Conservation (phyloP, 64 coral and sea anemone species). For the Catalaphyllia jardinei region DNA sequence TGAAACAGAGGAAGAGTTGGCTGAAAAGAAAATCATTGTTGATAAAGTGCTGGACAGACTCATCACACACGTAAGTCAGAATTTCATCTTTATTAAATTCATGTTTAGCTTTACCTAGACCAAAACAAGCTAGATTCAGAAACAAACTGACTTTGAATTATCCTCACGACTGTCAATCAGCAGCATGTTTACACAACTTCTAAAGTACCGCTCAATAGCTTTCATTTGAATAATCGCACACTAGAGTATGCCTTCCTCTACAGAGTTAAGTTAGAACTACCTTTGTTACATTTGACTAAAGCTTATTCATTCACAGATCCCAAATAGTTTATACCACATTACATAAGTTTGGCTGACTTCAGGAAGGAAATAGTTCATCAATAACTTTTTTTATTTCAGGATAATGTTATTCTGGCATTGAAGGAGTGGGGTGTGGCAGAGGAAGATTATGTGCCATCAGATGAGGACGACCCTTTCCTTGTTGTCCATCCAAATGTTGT, state of each 20-base stretch:
- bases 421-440: conserved; percentile 58
- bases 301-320: no score
- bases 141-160: no score
- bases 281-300: no score
- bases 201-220: no score
- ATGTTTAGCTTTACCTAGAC: not conserved
- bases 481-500: conserved; percentile 97
- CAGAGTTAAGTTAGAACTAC: no score
- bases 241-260: no score
- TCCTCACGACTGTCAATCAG: no score
- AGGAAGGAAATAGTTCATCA: not conserved
- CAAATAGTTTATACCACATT: no score
- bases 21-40: conserved; percentile 86
- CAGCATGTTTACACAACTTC: no score
- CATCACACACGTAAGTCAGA: conserved; percentile 69
- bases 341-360: not conserved
- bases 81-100: not conserved
- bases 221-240: no score
- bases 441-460: conserved; percentile 58
- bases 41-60: conserved; percentile 95
- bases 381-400: conserved; percentile 51
- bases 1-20: conserved; percentile 91
- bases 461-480: conserved; percentile 87
- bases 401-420: conserved; percentile 85
- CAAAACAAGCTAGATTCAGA: no score